These are phyloP conservation scores for Rhizoglyphus robini DNA, from an alignment of 1,140 invertebrate species.

Conservation along the genomic window DNA sequence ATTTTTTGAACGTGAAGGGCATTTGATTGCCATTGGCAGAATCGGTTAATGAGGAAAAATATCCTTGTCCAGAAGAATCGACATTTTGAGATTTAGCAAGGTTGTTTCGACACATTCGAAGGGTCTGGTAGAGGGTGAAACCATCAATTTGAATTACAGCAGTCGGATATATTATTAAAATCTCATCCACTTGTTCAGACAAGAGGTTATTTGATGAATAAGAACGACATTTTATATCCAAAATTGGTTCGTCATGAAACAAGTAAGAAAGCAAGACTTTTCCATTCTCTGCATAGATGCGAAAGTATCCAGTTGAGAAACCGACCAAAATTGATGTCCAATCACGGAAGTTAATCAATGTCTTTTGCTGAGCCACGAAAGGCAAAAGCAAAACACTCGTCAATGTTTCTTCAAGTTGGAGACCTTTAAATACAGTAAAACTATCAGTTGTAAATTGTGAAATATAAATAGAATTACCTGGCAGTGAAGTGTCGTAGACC, in stretches of 20 bases:
- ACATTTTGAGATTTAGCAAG: slow-evolving; percentile 40
- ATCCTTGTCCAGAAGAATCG: neutral
- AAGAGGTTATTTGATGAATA: slow-evolving; percentile 44
- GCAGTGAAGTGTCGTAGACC: neutral
- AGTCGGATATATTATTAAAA: slow-evolving; percentile 60
- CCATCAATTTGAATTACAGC: slow-evolving; percentile 68
- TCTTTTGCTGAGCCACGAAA: slow-evolving; percentile 47
- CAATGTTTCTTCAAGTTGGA: slow-evolving; percentile 36
- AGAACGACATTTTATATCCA: slow-evolving; percentile 65
- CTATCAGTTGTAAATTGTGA: too few species aligned
- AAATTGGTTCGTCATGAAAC: slow-evolving; percentile 63
- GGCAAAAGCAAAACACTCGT: slow-evolving; percentile 45
- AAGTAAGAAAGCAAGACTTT: slow-evolving; percentile 64
- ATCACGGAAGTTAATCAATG: slow-evolving; percentile 47
- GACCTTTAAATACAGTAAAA: slow-evolving; percentile 25
- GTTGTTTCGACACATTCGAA: slow-evolving; percentile 62
- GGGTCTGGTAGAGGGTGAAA: slow-evolving; percentile 61
- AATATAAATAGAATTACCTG: neutral
- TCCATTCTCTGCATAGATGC: slow-evolving; percentile 76
- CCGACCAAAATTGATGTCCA: slow-evolving; percentile 86
- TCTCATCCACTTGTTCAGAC: slow-evolving; percentile 49
- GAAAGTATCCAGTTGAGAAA: slow-evolving; percentile 63
- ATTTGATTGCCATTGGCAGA: slow-evolving; percentile 29
- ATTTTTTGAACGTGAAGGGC: slow-evolving; percentile 60
- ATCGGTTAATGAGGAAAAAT: neutral